These are phyloP conservation scores for Platycercus adscitus DNA, from an alignment of 2,113 vertebrate genomes.

Conservation along the genomic window DNA sequence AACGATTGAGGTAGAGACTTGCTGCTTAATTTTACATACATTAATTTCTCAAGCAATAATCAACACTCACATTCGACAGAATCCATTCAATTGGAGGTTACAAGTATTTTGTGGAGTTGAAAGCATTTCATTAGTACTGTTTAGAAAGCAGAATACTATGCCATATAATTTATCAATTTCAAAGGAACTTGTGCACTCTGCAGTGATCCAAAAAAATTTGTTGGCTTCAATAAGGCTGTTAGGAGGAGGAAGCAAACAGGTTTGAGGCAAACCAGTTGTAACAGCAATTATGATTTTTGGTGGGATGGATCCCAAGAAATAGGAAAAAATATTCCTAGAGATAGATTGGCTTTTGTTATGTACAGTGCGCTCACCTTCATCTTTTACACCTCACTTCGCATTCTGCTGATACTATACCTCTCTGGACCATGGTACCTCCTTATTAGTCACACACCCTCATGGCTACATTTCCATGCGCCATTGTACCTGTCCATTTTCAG, in stretches of 20 bases:
- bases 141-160: neutral
- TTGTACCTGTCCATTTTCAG: neutral
- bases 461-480: neutral
- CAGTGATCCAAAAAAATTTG: neutral
- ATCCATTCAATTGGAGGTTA: neutral
- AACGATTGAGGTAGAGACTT: neutral
- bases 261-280: neutral
- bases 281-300: neutral
- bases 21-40: neutral
- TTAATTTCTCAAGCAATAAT: constrained; percentile 12
- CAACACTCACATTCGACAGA: neutral
- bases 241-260: neutral
- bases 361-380: neutral
- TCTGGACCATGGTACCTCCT: neutral
- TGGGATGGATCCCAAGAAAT: neutral
- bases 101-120: neutral
- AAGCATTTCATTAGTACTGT: neutral
- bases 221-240: neutral
- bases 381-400: neutral
- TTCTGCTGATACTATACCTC: neutral
- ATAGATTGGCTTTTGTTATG: accelerated
- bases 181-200: neutral
- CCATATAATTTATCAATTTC: neutral
- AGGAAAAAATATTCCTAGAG: neutral
- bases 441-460: neutral